phyloP scores from a whole-genome alignment of 2,113 vertebrate species.

The Phoxinus phoxinus region DNA sequence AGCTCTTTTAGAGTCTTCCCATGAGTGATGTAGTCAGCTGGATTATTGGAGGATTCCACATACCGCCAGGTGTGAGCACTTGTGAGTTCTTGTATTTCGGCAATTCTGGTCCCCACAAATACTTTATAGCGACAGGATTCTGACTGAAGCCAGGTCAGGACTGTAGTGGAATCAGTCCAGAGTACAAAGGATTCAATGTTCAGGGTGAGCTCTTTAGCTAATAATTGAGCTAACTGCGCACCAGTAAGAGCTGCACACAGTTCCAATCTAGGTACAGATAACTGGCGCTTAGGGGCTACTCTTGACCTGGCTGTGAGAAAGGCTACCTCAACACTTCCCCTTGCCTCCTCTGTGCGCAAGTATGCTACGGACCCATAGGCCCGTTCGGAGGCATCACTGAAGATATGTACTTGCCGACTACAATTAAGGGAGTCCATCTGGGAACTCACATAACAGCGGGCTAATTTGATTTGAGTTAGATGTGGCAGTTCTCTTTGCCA shows the following conservation, averaged over 20 bases:
- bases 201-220: background rate
- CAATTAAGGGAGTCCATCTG: background rate
- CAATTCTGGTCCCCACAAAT: background rate
- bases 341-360: no score
- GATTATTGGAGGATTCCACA: background rate
- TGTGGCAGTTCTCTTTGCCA: constrained; percentile 26
- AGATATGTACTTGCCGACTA: background rate
- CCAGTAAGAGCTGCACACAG: no score
- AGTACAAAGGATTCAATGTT: background rate
- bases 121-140: no score
- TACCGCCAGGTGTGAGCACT: background rate
- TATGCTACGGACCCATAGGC: background rate
- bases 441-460: background rate
- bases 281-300: no score
- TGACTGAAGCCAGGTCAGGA: background rate
- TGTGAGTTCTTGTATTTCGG: background rate
- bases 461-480: background rate
- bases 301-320: background rate
- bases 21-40: background rate
- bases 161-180: background rate
- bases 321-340: background rate
- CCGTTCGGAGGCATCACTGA: background rate
- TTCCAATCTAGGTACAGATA: no score
- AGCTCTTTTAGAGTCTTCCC: background rate
- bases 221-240: background rate